Conservation (phyloP, 2,888 invertebrate species). For the Oscheius onirici region DNA sequence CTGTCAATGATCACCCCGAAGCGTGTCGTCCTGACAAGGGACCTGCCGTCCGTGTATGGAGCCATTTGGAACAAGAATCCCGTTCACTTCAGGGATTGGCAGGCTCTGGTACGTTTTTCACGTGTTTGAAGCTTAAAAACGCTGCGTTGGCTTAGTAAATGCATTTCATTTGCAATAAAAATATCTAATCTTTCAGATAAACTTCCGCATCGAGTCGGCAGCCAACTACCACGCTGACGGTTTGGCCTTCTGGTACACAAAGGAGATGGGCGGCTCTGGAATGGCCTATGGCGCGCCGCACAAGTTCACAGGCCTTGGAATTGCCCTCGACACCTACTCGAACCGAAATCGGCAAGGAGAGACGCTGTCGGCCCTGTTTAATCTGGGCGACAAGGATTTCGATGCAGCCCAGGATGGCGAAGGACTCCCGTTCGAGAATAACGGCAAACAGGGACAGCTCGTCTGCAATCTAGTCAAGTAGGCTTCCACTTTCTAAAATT, state of each 20-base stretch:
- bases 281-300: slow-evolving; percentile 31
- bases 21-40: slow-evolving; percentile 16
- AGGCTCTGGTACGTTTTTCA: slow-evolving; percentile 5
- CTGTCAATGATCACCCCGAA: slow-evolving; percentile 19
- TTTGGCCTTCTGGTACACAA: slow-evolving; percentile 30
- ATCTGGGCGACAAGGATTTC: slow-evolving; percentile 6
- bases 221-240: slow-evolving; percentile 23
- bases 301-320: slow-evolving; percentile 24
- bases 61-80: slow-evolving; percentile 29
- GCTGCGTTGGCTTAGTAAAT: too few relatives aligned
- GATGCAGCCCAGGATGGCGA: slow-evolving; percentile 7
- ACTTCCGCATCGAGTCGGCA: slow-evolving; percentile 13
- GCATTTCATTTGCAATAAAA: too few relatives aligned
- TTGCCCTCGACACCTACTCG: slow-evolving; percentile 16
- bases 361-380: background rate
- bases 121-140: too few relatives aligned
- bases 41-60: slow-evolving; percentile 11
- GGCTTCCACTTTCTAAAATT: background rate
- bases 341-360: background rate
- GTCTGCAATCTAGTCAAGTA: slow-evolving; percentile 4
- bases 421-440: background rate
- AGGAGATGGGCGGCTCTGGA: background rate
- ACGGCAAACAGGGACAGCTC: background rate
- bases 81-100: slow-evolving; percentile 24
- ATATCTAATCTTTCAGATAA: slow-evolving; percentile 15